Base-by-base conservation (phyloP, 2,888 invertebrate genomes). In the Chloroclystis v-ata region DNA sequence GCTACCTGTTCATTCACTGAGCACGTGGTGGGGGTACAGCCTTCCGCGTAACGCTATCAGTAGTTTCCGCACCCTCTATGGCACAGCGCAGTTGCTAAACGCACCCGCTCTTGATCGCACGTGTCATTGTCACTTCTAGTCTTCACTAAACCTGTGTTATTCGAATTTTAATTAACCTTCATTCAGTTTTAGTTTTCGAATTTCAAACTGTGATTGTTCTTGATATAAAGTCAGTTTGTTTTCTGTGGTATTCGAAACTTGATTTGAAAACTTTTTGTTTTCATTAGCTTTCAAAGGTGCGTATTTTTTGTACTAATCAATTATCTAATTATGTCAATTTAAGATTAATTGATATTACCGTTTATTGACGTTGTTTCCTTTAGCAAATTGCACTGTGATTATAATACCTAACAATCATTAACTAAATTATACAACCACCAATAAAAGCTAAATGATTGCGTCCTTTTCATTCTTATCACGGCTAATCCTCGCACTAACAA, bases 1-100 rank as follows among this genome's bases (percentile, higher is more conserved):
- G 52, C 84, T 82, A 84, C 85, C 84, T 84, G 85, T 81, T 77
- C 82, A 82, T 82, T 84, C 72, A 80, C 61, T 64, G 69, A 59
- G 72, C 78, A 75, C 78, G 71, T 82, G 82, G 83, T 69, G 79
- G 78, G 66, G 80, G 79, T 75, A 78, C 77, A 67, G 80, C 78
- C 85, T 86, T 85, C 86, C 84, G 86, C 82, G 85, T 87, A 85
- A 83, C 75, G 75, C 82, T 82, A 83, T 86, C 86, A 84, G 84
- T 80, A 82, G 84, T 82, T 82, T 83, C 83, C 78, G 84, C 86
- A 86, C 84, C 86, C 86, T 78, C 77, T 73, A 73, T 20, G 20
- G 20, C 69, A 72, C 63, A 65, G 73, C 74, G 75, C 85, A 87
- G 86, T 87, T 83, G 82, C 81, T 73, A 83, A 87, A 79, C 81